A percentile compares a stretch with the other conserved stretches of the same genome.
Conservation (phyloP, 2,113 vertebrate species). For the Trichechus manatus region DNA sequence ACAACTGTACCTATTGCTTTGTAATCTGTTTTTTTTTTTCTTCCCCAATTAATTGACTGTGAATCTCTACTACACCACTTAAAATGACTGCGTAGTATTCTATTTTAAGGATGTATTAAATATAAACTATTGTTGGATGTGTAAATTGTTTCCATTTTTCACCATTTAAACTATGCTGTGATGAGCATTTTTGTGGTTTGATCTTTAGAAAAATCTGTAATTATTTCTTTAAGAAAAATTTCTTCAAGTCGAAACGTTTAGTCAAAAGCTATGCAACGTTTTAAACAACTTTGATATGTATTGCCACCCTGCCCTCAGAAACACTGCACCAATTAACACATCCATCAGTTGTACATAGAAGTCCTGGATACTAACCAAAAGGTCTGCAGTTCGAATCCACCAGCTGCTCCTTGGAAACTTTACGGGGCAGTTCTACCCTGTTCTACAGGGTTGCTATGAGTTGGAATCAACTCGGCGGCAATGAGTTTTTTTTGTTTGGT, state of each 20-base stretch:
- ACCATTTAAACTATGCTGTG: background rate
- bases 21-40: background rate
- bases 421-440: too few species aligned
- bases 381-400: too few species aligned
- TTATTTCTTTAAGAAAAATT: background rate
- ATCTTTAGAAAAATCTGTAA: background rate
- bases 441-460: too few species aligned
- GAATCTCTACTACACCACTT: background rate
- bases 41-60: background rate
- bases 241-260: background rate
- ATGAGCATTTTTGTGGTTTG: background rate
- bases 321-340: background rate
- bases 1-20: background rate
- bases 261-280: background rate
- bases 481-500: too few species aligned
- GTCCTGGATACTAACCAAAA: too few species aligned
- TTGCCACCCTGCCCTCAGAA: background rate
- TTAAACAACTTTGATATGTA: background rate
- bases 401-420: too few species aligned
- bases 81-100: background rate
- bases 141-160: background rate
- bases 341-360: background rate
- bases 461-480: too few species aligned
- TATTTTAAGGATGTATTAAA: background rate
- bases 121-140: background rate